Evolutionary conservation across 2,113 vertebrate genomes (phyloP).

Genomic region (Myrmecophaga tridactyla): DNA sequence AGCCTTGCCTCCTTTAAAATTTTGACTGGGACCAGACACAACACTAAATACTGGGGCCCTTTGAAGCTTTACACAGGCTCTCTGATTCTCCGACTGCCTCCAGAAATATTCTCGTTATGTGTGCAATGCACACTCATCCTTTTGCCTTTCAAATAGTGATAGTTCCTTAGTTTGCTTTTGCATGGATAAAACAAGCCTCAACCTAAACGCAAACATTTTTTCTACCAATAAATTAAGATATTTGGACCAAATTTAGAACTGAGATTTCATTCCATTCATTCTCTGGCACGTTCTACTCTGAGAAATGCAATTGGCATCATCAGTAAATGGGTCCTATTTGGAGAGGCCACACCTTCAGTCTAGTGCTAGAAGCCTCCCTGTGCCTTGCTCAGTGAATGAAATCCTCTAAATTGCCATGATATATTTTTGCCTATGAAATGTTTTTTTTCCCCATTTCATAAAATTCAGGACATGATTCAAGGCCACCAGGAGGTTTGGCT

Average conservation of each 20-base stretch:
- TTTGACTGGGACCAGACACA: neutral
- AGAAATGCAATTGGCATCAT: neutral
- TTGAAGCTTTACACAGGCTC: neutral
- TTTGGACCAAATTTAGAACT: neutral
- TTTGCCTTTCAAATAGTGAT: neutral
- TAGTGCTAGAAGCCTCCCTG: rapidly evolving
- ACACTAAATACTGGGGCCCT: neutral
- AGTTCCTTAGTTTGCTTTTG: neutral
- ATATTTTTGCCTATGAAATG: neutral
- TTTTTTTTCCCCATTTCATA: neutral
- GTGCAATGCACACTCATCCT: neutral
- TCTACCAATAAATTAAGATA: neutral
- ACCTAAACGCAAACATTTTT: neutral
- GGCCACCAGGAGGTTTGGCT: neutral
- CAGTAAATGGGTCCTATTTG: slow-evolving; percentile 39
- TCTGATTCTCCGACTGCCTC: neutral
- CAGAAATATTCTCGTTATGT: neutral
- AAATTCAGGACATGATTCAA: slow-evolving; percentile 37
- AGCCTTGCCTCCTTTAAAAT: neutral
- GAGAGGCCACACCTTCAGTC: neutral
- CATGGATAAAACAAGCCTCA: neutral
- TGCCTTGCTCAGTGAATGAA: slow-evolving; percentile 11
- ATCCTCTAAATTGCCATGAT: neutral
- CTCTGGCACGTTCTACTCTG: neutral
- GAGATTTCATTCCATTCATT: neutral